Evolutionary conservation across 2,113 vertebrate species (phyloP), one percentile per base, ranked within the genome.

Genomic region (Motacilla tschutschensis): DNA sequence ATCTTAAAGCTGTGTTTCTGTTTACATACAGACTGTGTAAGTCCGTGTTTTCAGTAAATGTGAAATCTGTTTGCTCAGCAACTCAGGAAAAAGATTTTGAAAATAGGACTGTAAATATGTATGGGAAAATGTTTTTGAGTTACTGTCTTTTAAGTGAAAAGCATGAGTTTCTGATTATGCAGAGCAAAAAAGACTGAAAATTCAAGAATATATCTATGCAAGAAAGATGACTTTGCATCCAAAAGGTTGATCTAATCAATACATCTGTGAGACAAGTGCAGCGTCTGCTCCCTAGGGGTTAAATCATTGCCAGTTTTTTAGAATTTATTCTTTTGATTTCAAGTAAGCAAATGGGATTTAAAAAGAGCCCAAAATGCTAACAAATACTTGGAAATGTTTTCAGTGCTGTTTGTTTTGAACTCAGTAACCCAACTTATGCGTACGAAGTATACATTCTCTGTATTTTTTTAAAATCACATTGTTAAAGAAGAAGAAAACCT

Each of bases 1-100:
- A 7, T 51, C 72, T 93, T 91, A 87, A 55, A 54, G 48, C 40
- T 36, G 4, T 79, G 41, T 71, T 85, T 89, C 67, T 83, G 67
- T 8, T 65, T 83, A 20, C 55, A 36, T 62, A 57, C 92, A 81
- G 70, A 73, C 55, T 75, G 22, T 89, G 24, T 79, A 82, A 75
- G 59, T 94, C 76, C 22, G 79, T 21, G 12, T 60, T 66, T 46
- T 55, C 88, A 62, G 54, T 74, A 72, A 88, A 83, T 79, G 87
- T 88, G 83, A 77, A 82, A 82, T 92, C 89, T 88, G n/a, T 85
- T 89, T 77, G 50, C 47, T 88, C 51, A 47, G 85, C 63, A 93
- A 63, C 60, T 88, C 9, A 4, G 43, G 60, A 8, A 67, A 72
- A 91, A 83, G 77, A 71, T 92, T 80, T 83, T 77, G n/a, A 88